A percentile compares a stretch with the other conserved stretches of the same genome.
These are phyloP conservation scores for Pyrocephalus nanus DNA, from an alignment of 2,797 vertebrate genomes.

Conservation along the genomic window DNA sequence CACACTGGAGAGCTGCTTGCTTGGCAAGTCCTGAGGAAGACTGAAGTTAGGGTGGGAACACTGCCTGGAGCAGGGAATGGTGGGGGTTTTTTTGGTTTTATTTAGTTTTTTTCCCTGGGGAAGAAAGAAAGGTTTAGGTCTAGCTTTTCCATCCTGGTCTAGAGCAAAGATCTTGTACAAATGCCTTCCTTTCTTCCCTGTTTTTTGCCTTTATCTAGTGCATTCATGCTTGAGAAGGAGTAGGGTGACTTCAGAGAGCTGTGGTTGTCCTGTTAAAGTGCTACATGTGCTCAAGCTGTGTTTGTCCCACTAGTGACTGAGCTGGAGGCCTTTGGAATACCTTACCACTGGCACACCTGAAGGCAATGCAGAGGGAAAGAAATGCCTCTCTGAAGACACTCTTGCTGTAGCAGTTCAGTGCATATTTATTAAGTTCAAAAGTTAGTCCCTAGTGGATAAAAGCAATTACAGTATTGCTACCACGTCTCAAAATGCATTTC, in stretches of 20 bases:
- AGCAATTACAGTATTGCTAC: background rate
- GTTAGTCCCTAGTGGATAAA: background rate
- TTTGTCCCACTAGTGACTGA: background rate
- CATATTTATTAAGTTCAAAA: background rate
- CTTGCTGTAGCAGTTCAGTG: background rate
- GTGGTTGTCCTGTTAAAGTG: background rate
- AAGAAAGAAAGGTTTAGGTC: background rate
- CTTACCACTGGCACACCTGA: background rate
- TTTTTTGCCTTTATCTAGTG: background rate
- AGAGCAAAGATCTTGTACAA: background rate
- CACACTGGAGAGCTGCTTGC: background rate
- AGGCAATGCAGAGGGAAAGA: background rate
- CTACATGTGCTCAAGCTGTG: background rate
- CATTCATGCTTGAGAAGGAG: background rate
- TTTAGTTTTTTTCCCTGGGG: no score
- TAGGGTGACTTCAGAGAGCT: background rate
- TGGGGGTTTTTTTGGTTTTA: no score
- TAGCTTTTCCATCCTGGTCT: background rate
- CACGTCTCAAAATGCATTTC: background rate
- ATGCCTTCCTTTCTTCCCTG: background rate
- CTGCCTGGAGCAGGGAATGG: background rate
- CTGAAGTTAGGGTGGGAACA: background rate
- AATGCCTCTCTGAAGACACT: background rate
- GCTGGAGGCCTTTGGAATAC: background rate
- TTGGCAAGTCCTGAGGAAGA: background rate